Evolutionary conservation across 37 sponge, comb jelly and placozoan genomes (phyloP), one percentile per base, ranked within the genome.

Genomic region (Cliona cf. orientalis): DNA sequence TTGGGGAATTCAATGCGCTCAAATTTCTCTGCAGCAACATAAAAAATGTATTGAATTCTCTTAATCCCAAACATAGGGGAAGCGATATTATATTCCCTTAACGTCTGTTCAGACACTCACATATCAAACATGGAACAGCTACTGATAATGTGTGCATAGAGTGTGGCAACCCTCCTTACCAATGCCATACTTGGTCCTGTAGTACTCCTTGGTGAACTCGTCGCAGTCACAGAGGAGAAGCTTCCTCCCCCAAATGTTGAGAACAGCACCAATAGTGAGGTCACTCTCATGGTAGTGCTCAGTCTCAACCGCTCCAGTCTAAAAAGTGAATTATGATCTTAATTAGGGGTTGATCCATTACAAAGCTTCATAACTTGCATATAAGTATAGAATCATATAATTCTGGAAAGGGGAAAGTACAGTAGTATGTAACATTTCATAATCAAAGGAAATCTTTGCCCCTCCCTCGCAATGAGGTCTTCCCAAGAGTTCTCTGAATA

Each of bases 231-330:
- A 98, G 34, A 98, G 76, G 14, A 94, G 77, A 7, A 97, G 72
- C 56, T 75, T 84, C 21, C 99, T 63, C n/a, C 99, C 99, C 95
- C 92, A 96, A 46, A 96, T 92, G 76, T 91, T 88, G 62, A 98
- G 25, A 49, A 85, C 86, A 26, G 82, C 81, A 1, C 97, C 95
- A 33, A 91, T 59, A 2, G 82, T 66, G 5, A 98, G 85, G 70
- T 98, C 99, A 71, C 74, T 81, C 38, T 98, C 97, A 45, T 80
- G 85, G 72, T 96, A 98, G 67, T 71, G 87, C 23, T 91, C 90
- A 11, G 71, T 86, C 31, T 79, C 78, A 3, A 94, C 86, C 60
- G 92, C 93, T 55, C 99, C 99, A 74, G 99, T 98, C 97, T 96
- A 80, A 31, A 61, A 23, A 23, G 28, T 17, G 25, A 19, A 23